A percentile compares a stretch with the other conserved stretches of the same genome.
These are phyloP conservation scores for Hirundichthys speculiger DNA, from an alignment of 2,113 vertebrate species.

Conservation along the genomic window DNA sequence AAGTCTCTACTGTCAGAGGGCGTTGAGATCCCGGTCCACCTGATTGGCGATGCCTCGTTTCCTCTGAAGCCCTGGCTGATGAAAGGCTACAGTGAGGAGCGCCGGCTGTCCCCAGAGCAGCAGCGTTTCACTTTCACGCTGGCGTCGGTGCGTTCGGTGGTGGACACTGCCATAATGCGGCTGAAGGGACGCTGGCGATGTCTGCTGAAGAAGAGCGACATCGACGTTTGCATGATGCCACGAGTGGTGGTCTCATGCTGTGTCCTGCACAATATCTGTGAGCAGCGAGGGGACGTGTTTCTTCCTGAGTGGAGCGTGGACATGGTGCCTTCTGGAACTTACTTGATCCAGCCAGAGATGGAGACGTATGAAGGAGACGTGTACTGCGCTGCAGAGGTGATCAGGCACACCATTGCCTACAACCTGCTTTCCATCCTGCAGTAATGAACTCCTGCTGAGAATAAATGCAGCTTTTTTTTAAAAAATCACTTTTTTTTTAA, in stretches of 20 bases:
- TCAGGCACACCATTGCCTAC: constrained; percentile 35
- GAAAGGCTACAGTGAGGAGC: constrained; percentile 32
- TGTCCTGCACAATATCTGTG: constrained; percentile 53
- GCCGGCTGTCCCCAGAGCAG: constrained; percentile 25
- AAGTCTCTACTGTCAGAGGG: constrained; percentile 26
- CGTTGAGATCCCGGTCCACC: constrained; percentile 50
- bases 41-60: constrained; percentile 43
- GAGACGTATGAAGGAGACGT: constrained; percentile 2
- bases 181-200: constrained; percentile 54
- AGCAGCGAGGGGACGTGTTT: constrained; percentile 15
- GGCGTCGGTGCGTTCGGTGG: constrained; percentile 13
- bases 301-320: constrained; percentile 37
- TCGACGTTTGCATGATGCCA: constrained; percentile 33
- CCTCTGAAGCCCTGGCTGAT: constrained; percentile 61
- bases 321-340: rapidly evolving
- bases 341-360: constrained; percentile 4
- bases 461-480: no score
- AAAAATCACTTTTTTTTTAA: no score
- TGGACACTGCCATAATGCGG: constrained; percentile 21
- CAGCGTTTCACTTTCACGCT: constrained; percentile 43
- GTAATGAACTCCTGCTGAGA: constrained; percentile 1
- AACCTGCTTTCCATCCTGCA: constrained; percentile 38
- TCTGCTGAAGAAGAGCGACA: constrained; percentile 51
- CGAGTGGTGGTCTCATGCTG: constrained; percentile 35
- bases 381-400: constrained; percentile 31